Evolutionary conservation across 2,113 vertebrate species (phyloP).

Genomic region (Epinephelus cyanopodus): DNA sequence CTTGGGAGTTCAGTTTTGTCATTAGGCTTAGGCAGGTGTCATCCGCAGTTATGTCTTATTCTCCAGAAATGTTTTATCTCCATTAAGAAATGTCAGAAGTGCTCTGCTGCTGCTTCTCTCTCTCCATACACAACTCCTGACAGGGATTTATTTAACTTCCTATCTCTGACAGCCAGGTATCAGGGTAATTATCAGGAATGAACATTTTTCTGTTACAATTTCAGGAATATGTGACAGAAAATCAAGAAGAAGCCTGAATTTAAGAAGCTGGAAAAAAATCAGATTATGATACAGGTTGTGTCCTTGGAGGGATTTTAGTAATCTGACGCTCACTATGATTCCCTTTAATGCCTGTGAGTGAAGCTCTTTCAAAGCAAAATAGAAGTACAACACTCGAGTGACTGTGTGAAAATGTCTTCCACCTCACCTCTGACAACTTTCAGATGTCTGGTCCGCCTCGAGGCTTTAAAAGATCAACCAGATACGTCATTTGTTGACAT

Average conservation of each 20-base stretch:
- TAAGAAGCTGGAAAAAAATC: background rate
- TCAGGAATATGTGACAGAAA: background rate
- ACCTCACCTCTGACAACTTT: conserved; percentile 20
- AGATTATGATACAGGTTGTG: background rate
- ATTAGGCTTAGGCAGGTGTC: background rate
- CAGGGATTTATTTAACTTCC: background rate
- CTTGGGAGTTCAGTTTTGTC: background rate
- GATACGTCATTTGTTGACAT: conserved; percentile 61
- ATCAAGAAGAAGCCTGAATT: background rate
- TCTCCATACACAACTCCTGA: background rate
- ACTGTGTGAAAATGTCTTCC: conserved; percentile 10
- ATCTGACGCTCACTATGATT: conserved; percentile 1
- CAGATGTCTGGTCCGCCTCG: conserved; percentile 22
- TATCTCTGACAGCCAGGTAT: background rate
- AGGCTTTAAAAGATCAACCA: conserved; percentile 14
- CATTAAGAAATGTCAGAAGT: conserved; percentile 7
- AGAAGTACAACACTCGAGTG: conserved; percentile 5
- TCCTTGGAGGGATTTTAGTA: conserved; percentile 17
- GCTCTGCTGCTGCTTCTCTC: background rate
- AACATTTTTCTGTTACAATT: background rate
- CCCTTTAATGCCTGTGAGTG: background rate
- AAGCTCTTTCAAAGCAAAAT: conserved; percentile 4
- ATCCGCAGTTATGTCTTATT: background rate
- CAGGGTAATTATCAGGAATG: background rate
- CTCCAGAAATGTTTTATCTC: conserved; percentile 8